Evolutionary conservation across 2,888 invertebrate species (phyloP), one percentile per base, ranked within the genome.

Genomic region (Phortica okadai): DNA sequence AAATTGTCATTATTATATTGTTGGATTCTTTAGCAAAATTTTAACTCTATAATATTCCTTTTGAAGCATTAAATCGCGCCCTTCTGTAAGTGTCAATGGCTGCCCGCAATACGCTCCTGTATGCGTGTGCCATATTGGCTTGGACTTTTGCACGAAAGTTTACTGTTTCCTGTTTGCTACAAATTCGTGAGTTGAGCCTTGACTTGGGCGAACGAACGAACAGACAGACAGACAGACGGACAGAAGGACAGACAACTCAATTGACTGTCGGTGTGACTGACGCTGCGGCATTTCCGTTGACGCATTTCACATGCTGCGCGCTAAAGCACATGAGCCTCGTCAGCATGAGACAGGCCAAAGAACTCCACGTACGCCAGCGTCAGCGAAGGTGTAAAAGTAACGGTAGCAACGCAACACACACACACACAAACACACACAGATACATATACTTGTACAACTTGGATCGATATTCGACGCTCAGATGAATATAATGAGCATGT

Each of bases 211-310:
- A 50, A 50, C 50, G 8, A 50, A 14, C 56, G 11, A 50, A 50
- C 50, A 1, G 2, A 14, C 50, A 11, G 50, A 50, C 14, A 6
- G 3, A 50, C 50, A 6, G 14, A 50, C 50, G 2, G 50, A 50
- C 50, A 6, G 50, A 14, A 3, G 2, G 50, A 50, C 14, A 50
- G 50, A 50, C 5, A 50, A 50, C 50, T 50, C 10, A 50, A 8
- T 21, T 64, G 64, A 14, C 50, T 69, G 16, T 8, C 54, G 33
- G 2, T 33, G 33, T 80, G 77, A 73, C 73, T 77, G 74, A 77
- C 80, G 79, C 79, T 81, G 80, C 79, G 79, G 81, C 78, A 81
- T 81, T 81, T 81, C 80, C 81, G 81, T 33, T 21, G 70, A 45
- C 70, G 21, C 33, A n/a, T 59, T 10, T 59, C n/a, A 67, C 67